A percentile compares a stretch with the other conserved stretches of the same genome.
These are phyloP conservation scores for Scyliorhinus canicula DNA, from an alignment of 2,797 vertebrate genomes.

Conservation along the genomic window DNA sequence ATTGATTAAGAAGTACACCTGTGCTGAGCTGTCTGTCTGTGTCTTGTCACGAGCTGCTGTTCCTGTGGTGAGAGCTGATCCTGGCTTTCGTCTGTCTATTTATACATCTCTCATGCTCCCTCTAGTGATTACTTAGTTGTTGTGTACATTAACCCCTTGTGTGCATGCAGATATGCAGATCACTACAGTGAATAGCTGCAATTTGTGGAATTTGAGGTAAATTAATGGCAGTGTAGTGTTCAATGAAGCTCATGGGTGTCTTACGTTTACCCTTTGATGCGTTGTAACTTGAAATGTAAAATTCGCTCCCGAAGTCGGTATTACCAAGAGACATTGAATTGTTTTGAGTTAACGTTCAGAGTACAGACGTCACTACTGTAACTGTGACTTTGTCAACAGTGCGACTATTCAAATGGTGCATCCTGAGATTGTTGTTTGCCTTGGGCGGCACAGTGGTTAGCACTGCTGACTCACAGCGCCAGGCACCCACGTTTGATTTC, in stretches of 20 bases:
- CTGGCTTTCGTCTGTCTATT: too few species aligned
- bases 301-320: neutral
- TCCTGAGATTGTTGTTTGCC: neutral
- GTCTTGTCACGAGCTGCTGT: too few species aligned
- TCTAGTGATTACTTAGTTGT: too few species aligned
- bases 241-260: neutral
- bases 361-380: neutral
- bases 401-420: neutral
- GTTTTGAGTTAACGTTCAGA: neutral
- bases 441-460: too few species aligned
- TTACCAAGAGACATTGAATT: neutral
- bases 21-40: too few species aligned
- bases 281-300: neutral
- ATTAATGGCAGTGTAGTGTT: neutral
- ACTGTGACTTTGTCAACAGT: neutral
- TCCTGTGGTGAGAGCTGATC: too few species aligned
- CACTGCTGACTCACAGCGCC: too few species aligned
- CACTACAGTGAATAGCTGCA: neutral
- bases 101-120: too few species aligned
- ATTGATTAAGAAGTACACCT: too few species aligned
- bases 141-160: too few species aligned
- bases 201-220: neutral
- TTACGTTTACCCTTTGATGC: neutral
- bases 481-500: too few species aligned
- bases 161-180: too few species aligned